Evolutionary conservation across 1,140 invertebrate species (phyloP).

Genomic region (Chionoecetes opilio): DNA sequence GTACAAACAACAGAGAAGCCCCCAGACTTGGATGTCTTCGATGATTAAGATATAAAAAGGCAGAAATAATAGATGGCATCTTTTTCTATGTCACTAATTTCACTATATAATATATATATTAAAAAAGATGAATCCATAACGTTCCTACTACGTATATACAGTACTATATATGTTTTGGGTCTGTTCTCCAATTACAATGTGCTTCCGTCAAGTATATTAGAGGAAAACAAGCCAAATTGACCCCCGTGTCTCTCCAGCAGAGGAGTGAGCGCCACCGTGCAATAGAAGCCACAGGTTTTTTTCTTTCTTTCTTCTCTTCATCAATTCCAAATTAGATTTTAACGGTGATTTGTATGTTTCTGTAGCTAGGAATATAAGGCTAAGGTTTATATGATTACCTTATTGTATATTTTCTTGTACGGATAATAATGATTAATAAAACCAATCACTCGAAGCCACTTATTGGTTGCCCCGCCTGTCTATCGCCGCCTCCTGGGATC

Average conservation of each 20-base stretch:
- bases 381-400: conserved; percentile 81
- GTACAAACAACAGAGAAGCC: conserved; percentile 74
- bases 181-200: conserved; percentile 78
- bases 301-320: conserved; percentile 76
- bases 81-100: conserved; percentile 79
- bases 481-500: conserved; percentile 44
- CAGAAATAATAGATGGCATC: conserved; percentile 64
- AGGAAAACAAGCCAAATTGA: conserved; percentile 56
- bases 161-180: conserved; percentile 72
- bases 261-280: conserved; percentile 69
- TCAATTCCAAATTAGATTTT: conserved; percentile 80
- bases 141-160: conserved; percentile 77
- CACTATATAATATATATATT: conserved; percentile 60
- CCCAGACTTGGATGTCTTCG: conserved; percentile 69
- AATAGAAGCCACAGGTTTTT: conserved; percentile 71
- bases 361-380: conserved; percentile 79
- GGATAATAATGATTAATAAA: conserved; percentile 79
- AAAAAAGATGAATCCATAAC: conserved; percentile 61
- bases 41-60: conserved; percentile 68
- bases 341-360: conserved; percentile 80
- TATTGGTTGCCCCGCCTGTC: conserved; percentile 72
- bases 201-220: conserved; percentile 72
- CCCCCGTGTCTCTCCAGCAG: conserved; percentile 39
- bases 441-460: conserved; percentile 66
- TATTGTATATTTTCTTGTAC: conserved; percentile 82